These are phyloP conservation scores for Cossypha polioptera DNA, from an alignment of 2,797 vertebrate genomes.

Conservation along the genomic window DNA sequence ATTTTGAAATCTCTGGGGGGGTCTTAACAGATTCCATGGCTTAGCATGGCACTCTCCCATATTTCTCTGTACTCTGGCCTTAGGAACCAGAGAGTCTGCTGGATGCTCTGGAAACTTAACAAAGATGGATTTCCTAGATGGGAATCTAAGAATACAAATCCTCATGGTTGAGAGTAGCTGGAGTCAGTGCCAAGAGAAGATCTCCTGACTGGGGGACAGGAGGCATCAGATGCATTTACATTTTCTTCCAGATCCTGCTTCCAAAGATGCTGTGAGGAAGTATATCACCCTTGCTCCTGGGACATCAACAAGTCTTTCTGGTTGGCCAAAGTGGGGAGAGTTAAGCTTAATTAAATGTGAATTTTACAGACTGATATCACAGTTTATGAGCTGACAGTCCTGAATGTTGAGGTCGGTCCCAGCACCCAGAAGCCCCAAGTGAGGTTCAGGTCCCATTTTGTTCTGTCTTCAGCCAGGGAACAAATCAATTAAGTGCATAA, in stretches of 20 bases:
- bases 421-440: background rate
- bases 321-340: background rate
- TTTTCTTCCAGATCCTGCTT: background rate
- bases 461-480: background rate
- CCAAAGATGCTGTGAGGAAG: background rate
- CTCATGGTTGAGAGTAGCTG: background rate
- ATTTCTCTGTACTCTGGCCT: background rate
- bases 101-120: background rate
- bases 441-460: background rate
- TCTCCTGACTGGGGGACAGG: background rate
- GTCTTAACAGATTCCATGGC: background rate
- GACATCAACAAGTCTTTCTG: background rate
- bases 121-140: background rate
- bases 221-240: fast-evolving
- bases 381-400: background rate
- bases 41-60: background rate
- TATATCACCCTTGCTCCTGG: background rate
- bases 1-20: background rate
- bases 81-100: background rate
- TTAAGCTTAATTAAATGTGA: background rate
- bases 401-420: background rate
- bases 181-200: background rate
- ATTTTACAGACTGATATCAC: background rate
- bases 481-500: fast-evolving
- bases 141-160: background rate